Percentiles rank a stretch among this genome's conserved stretches.
phyloP scores from a whole-genome alignment of 2,888 invertebrate species.

The Hypomecis punctinalis region DNA sequence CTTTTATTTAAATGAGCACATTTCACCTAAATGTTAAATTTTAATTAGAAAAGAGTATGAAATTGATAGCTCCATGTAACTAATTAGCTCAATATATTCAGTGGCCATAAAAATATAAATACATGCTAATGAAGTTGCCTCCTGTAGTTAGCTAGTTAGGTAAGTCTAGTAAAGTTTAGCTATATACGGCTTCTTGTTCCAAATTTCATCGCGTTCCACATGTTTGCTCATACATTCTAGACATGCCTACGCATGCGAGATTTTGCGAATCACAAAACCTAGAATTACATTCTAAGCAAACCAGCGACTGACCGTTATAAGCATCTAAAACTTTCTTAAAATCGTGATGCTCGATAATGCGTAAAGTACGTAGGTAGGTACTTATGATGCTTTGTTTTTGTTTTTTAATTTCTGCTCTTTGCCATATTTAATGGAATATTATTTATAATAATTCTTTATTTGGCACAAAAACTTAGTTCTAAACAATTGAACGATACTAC shows the following conservation, averaged over 20 bases:
- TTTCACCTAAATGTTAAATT: neutral
- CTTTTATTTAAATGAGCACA: neutral
- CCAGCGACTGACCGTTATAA: slow-evolving; percentile 24
- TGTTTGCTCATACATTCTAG: slow-evolving; percentile 30
- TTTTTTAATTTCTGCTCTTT: neutral
- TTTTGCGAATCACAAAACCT: slow-evolving; percentile 21
- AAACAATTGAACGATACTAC: too few relatives aligned
- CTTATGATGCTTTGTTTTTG: neutral
- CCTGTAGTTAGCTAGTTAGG: slow-evolving; percentile 33
- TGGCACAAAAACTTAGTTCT: too few relatives aligned
- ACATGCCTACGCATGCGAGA: slow-evolving; percentile 24
- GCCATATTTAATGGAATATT: too few relatives aligned
- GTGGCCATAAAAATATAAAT: slow-evolving; percentile 33
- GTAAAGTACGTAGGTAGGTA: neutral
- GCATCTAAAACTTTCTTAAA: slow-evolving; percentile 21
- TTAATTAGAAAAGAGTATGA: slow-evolving; percentile 22
- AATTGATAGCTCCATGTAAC: slow-evolving; percentile 29
- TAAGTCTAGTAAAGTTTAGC: slow-evolving; percentile 35
- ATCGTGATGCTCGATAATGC: neutral
- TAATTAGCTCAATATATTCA: slow-evolving; percentile 28
- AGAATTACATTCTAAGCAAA: slow-evolving; percentile 25
- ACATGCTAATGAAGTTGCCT: slow-evolving; percentile 38
- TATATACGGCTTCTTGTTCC: slow-evolving; percentile 41
- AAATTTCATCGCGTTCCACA: slow-evolving; percentile 40
- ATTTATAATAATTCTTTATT: too few relatives aligned